A percentile compares a stretch with the other conserved stretches of the same genome.
These are phyloP conservation scores for Drosophila yakuba DNA, from an alignment of 1,140 invertebrate genomes.

Conservation along the genomic window DNA sequence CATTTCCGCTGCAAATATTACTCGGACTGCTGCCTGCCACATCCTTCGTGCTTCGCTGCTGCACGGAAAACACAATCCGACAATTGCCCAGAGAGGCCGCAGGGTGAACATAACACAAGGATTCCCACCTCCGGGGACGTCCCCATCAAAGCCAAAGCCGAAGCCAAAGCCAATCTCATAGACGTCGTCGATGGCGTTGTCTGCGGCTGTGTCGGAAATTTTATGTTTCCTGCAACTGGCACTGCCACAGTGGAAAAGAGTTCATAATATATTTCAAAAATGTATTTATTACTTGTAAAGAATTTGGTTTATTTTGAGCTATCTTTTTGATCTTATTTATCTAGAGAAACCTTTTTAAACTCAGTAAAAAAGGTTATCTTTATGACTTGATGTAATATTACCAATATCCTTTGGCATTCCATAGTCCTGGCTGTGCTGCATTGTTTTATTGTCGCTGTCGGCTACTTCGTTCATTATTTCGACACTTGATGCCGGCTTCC, in stretches of 20 bases:
- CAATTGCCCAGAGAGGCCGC: conserved; percentile 24
- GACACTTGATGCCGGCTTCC: conserved; percentile 42
- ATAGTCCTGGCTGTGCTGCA: conserved; percentile 25
- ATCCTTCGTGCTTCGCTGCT: conserved; percentile 37
- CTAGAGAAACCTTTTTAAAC: no score
- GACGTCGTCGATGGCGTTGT: conserved; percentile 45
- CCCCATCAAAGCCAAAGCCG: conserved; percentile 39
- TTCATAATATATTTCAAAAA: not conserved
- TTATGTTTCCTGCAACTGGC: conserved; percentile 47
- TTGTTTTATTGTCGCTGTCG: conserved; percentile 44
- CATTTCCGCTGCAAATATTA: conserved; percentile 78
- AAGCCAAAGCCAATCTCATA: conserved; percentile 43
- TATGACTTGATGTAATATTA: no score
- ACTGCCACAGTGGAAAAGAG: conserved; percentile 13
- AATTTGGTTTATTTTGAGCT: no score
- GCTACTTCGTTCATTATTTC: conserved; percentile 53
- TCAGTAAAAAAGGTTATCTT: no score
- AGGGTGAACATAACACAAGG: conserved; percentile 28
- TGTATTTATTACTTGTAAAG: not conserved
- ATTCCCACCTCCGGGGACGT: conserved; percentile 24
- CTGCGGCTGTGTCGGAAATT: conserved; percentile 46
- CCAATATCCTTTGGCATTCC: not conserved
- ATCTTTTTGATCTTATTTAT: no score
- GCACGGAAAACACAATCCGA: conserved; percentile 35
- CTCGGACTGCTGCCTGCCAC: not conserved